A percentile compares a stretch with the other conserved stretches of the same genome.
phyloP scores from a whole-genome alignment of 2,797 vertebrate genomes.

The Lacerta bilineata region DNA sequence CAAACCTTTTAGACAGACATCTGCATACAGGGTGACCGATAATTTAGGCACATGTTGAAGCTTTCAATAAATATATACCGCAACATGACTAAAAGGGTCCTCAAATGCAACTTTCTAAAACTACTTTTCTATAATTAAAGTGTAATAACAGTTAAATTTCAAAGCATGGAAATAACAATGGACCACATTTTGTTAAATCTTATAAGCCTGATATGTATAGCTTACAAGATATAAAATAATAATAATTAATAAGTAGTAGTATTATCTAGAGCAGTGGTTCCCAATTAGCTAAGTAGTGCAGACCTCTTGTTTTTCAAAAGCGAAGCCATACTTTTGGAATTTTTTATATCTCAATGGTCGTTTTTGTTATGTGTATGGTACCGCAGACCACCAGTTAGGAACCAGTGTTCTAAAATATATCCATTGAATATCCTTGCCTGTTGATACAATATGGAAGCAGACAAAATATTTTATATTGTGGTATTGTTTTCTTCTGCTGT shows the following conservation, averaged over 20 bases:
- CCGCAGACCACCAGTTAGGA: too few relatives aligned
- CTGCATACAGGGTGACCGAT: background rate
- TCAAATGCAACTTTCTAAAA: background rate
- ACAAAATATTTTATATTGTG: constrained; percentile 64
- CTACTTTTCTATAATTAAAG: too few relatives aligned
- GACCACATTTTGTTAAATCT: too few relatives aligned
- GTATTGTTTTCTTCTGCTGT: constrained; percentile 72
- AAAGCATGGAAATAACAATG: background rate
- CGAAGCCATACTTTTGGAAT: too few relatives aligned
- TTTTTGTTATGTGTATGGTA: too few relatives aligned
- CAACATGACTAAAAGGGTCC: background rate
- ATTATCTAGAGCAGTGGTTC: too few relatives aligned
- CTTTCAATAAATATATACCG: background rate
- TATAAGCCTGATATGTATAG: too few relatives aligned
- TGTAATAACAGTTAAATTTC: background rate
- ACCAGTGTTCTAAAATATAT: constrained; percentile 30
- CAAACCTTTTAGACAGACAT: background rate
- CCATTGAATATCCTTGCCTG: constrained; percentile 52
- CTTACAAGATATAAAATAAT: too few relatives aligned
- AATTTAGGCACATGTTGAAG: background rate
- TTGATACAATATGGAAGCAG: constrained; percentile 61
- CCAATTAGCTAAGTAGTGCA: too few relatives aligned
- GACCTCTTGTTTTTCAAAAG: too few relatives aligned
- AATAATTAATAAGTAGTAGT: too few relatives aligned
- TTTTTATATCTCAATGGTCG: too few relatives aligned